These are phyloP conservation scores for Pogonocherus hispidulus DNA, from an alignment of 2,888 invertebrate genomes.

Conservation along the genomic window DNA sequence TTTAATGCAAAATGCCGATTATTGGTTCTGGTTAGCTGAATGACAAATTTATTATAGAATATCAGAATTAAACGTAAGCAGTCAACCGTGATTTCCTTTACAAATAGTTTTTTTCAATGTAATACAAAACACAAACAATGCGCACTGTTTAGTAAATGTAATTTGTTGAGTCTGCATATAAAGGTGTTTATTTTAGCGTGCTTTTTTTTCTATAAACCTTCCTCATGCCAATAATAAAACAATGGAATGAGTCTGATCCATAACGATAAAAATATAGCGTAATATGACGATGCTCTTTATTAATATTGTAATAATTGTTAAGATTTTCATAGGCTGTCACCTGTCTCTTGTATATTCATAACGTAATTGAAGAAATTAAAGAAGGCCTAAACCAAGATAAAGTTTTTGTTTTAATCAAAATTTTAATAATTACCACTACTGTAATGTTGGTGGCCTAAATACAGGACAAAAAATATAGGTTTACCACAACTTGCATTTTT, in stretches of 20 bases:
- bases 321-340: no score
- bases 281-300: not conserved
- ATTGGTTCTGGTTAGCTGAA: constrained; percentile 51
- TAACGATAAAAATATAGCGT: not conserved
- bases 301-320: no score
- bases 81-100: constrained; percentile 54
- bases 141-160: constrained; percentile 19
- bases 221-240: not conserved
- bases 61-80: constrained; percentile 43
- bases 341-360: no score
- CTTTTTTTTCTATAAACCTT: not conserved
- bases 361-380: no score
- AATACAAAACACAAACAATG: constrained; percentile 17
- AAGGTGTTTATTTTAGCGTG: constrained; percentile 1
- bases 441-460: no score
- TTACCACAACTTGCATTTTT: no score
- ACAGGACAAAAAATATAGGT: no score
- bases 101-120: constrained; percentile 33
- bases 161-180: constrained; percentile 12
- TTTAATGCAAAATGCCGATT: constrained; percentile 46
- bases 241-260: not conserved
- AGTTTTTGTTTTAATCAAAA: no score
- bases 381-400: no score
- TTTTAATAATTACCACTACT: no score
- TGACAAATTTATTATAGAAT: constrained; percentile 56